Evolutionary conservation across 2,888 invertebrate species (phyloP).

Genomic region (Drosophila eohydei): DNA sequence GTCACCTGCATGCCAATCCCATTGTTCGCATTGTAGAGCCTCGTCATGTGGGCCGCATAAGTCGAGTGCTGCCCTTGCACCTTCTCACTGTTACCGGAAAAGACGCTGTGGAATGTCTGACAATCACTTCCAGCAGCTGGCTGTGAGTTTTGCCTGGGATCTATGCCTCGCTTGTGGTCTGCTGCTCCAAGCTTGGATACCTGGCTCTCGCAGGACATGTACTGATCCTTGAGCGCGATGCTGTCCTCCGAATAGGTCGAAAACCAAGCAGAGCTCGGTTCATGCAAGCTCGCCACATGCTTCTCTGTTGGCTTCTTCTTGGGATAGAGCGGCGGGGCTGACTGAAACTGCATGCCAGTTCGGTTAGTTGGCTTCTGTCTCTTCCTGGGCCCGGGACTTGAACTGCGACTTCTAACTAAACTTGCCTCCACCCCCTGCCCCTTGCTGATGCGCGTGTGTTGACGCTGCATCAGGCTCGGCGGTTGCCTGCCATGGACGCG

Average conservation of each 20-base stretch:
- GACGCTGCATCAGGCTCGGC: background rate
- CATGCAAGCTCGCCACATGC: background rate
- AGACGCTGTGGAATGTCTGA: background rate
- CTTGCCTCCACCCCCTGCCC: background rate
- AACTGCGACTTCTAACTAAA: background rate
- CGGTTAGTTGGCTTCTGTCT: background rate
- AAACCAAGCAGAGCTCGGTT: background rate
- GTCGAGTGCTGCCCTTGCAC: no score
- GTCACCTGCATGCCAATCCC: background rate
- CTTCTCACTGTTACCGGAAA: background rate
- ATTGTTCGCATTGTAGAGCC: background rate
- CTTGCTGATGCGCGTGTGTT: background rate
- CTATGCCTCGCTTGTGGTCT: background rate
- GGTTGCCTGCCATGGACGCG: background rate
- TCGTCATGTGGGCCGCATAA: background rate
- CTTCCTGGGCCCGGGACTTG: background rate
- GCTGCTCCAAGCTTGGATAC: background rate
- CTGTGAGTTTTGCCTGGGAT: no score
- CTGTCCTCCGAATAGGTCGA: constrained; percentile 3
- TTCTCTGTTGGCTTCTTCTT: background rate
- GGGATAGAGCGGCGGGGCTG: background rate
- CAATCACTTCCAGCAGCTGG: background rate
- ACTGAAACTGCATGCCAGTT: no score
- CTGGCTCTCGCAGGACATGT: background rate
- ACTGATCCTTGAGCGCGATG: background rate